These are phyloP conservation scores for Daphoenositta chrysoptera DNA, from an alignment of 2,113 vertebrate species.

Conservation along the genomic window DNA sequence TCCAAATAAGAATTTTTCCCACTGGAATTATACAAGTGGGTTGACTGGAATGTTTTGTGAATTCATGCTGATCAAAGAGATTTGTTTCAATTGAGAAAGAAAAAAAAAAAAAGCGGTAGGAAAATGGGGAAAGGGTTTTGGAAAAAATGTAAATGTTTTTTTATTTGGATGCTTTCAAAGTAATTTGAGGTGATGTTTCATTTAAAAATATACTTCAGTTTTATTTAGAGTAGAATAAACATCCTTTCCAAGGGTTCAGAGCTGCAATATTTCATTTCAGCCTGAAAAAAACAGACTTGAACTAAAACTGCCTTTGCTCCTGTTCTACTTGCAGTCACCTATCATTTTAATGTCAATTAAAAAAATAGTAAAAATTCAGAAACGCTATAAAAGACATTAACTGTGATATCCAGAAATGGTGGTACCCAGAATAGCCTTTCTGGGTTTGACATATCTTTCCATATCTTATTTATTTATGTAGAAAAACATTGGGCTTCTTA, in stretches of 20 bases:
- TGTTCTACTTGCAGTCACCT: not conserved
- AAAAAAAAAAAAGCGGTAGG: not conserved
- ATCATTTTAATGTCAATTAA: not conserved
- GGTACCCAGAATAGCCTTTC: not conserved
- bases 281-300: not conserved
- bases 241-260: conserved; percentile 19
- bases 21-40: not conserved
- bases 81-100: not conserved
- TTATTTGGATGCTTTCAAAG: conserved; percentile 31
- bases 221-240: conserved; percentile 57
- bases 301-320: not conserved
- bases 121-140: not conserved
- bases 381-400: not conserved
- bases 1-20: not conserved
- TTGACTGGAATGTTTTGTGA: not conserved
- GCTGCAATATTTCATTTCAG: conserved; percentile 8
- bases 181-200: conserved; percentile 49
- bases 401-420: not conserved
- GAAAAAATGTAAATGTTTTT: conserved; percentile 45
- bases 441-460: not conserved
- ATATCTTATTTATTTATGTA: not conserved
- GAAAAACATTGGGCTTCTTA: not conserved
- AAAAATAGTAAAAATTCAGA: not conserved
- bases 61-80: not conserved
- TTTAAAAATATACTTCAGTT: conserved; percentile 48